Conservation (phyloP, 2,113 vertebrate genomes). For the Panthera leo region DNA sequence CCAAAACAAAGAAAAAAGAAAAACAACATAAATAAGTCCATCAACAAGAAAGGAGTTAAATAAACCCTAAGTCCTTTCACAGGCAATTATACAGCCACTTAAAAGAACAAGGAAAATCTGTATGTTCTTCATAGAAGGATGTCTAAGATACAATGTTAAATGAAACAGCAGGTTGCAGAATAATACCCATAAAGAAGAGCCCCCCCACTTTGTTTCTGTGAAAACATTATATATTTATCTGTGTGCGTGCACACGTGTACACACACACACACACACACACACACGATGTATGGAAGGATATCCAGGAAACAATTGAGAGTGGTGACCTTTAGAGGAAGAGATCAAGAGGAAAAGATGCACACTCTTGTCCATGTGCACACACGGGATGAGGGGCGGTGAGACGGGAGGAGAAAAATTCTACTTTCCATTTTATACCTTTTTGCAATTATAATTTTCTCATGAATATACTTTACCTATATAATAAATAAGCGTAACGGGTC, state of each 20-base stretch:
- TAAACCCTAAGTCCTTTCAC: neutral
- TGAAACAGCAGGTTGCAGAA: neutral
- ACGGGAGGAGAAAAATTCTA: neutral
- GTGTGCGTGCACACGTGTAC: too few species aligned
- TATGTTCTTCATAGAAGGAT: neutral
- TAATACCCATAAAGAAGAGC: neutral
- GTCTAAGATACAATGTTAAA: neutral
- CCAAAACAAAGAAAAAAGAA: neutral
- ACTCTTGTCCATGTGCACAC: neutral
- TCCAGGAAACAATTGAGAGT: neutral
- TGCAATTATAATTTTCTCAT: neutral
- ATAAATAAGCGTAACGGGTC: neutral
- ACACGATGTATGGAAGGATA: neutral
- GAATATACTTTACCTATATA: neutral
- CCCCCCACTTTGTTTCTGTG: neutral
- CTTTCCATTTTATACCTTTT: neutral
- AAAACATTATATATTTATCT: neutral
- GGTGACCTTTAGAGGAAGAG: neutral
- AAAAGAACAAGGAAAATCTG: neutral
- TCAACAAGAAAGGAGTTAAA: neutral
- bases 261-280: neutral
- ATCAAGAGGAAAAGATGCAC: neutral
- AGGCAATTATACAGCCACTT: neutral
- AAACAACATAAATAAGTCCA: neutral
- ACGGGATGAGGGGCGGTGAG: neutral